Evolutionary conservation across 2,113 vertebrate genomes (phyloP), one percentile per base, ranked within the genome.

Genomic region (Morone saxatilis): DNA sequence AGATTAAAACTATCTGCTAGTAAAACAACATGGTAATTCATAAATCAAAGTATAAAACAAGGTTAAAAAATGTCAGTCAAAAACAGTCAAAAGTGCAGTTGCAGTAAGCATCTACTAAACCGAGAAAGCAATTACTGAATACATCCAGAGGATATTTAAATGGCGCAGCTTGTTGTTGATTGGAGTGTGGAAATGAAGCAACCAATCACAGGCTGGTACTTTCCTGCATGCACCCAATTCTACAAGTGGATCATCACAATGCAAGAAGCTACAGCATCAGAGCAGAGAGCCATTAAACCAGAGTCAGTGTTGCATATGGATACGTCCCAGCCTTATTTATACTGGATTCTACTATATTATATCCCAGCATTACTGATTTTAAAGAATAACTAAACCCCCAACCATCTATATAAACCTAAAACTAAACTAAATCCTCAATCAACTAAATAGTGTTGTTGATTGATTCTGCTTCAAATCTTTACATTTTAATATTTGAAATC

Each of bases 91-190:
- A 41, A 43, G 43, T 54, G 48, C 45, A 70, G 50, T 25, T 43
- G 48, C 13, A 1, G 53, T 76, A 69, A 78, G 76, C 20, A n/a
- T 56, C 7, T 31, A 31, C 54, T 22, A 67, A 54, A 31, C 43
- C 53, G 45, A 43, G 10, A 22, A 53, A 60, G 40, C 19, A 72
- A 71, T 22, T 17, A 62, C 45, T 56, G 19, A 81, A 70, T 12
- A 57, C 5, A 36, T 63, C 60, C 6, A 40, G 5, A 19, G 51
- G 7, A 59, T 62, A 68, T 66, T 61, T 50, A 48, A 86, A 54
- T 25, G 40, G 31, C 78, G 62, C 78, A 84, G 88, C 71, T 87
- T 86, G 80, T 50, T 78, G 75, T 65, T 86, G 85, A 91, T 80
- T 89, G 76, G 45, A 78, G 38, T 72, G 78, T 77, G 62, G n/a